Percentiles rank a stretch among this genome's conserved stretches.
Evolutionary conservation across 2,888 invertebrate species (phyloP).

Genomic region (Brenthis ino): DNA sequence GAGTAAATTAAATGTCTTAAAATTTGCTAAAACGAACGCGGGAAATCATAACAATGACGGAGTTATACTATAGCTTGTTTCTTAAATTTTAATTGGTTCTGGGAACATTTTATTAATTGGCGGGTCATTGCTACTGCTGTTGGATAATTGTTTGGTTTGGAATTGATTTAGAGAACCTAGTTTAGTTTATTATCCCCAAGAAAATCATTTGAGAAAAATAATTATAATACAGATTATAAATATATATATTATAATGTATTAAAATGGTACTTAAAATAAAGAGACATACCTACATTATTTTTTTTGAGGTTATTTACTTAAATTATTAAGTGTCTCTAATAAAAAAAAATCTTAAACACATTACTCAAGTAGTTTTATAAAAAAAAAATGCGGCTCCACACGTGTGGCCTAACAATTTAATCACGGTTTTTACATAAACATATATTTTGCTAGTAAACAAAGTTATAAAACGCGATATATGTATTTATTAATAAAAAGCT

Average conservation of each 20-base stretch:
- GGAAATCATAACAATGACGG: slow-evolving; percentile 23
- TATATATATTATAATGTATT: too few relatives aligned
- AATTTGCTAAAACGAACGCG: background rate
- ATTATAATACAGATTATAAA: too few relatives aligned
- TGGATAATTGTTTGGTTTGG: background rate
- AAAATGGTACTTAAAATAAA: too few relatives aligned
- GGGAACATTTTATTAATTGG: slow-evolving; percentile 23
- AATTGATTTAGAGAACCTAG: too few relatives aligned
- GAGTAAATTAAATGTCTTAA: too few relatives aligned
- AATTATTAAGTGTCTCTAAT: too few relatives aligned
- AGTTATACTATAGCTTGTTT: slow-evolving; percentile 7
- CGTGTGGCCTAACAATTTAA: background rate
- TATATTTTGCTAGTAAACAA: background rate
- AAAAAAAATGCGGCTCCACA: background rate
- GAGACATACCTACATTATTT: too few relatives aligned
- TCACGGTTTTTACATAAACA: background rate
- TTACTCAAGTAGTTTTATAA: too few relatives aligned
- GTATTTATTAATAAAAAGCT: slow-evolving; percentile 6
- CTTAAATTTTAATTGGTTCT: slow-evolving; percentile 26
- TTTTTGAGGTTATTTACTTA: too few relatives aligned
- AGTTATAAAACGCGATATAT: background rate
- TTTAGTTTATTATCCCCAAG: too few relatives aligned
- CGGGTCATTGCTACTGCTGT: background rate
- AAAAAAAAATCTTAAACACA: too few relatives aligned
- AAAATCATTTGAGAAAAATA: too few relatives aligned